Base-by-base conservation (phyloP, 2,797 vertebrate species). In the Morelia viridis region DNA sequence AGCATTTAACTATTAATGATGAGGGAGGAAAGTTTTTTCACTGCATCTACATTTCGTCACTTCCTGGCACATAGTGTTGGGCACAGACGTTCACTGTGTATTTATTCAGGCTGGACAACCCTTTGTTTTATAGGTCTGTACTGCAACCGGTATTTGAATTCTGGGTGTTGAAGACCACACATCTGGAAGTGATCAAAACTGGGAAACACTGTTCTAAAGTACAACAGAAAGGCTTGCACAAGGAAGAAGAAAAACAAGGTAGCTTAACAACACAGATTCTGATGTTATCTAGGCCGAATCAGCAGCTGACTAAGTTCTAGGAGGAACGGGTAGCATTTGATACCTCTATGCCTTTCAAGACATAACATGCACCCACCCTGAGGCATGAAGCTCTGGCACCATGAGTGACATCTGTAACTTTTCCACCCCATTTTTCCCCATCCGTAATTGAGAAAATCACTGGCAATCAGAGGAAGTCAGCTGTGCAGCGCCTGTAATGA, bases 391-490 rank as follows among this genome's bases (percentile, higher is more conserved):
- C 88, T 93, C 89, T 26, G 83, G 85, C 80, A 93, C 93, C 86
- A 24, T 61, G 88, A 90, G 89, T 90, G 90, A 71, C 91, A 93
- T 94, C 94, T 94, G 90, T 80, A 68, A 62, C 85, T 57, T 57
- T 60, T 68, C 62, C 93, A 91, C 61, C 41, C 62, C 41, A 87
- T 58, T 46, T 1, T 12, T 94, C 60, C 91, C 92, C 89, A 62
- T 9, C 76, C 2, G 0, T 95, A 95, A 96, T 91, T 94, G 94
- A 93, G 95, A 95, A 94, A 94, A 96, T 93, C 96, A 93, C 90
- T 93, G 91, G 92, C 86, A 92, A 93, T 96, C 93, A 94, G 94
- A 94, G 92, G 89, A 95, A 94, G 13, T 95, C 95, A 96, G 94
- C 94, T 94, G 93, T 88, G 95, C 91, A 24, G 93, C 93, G 93